Base-by-base conservation (phyloP, 2,888 invertebrate genomes). In the Macrophya annulata region DNA sequence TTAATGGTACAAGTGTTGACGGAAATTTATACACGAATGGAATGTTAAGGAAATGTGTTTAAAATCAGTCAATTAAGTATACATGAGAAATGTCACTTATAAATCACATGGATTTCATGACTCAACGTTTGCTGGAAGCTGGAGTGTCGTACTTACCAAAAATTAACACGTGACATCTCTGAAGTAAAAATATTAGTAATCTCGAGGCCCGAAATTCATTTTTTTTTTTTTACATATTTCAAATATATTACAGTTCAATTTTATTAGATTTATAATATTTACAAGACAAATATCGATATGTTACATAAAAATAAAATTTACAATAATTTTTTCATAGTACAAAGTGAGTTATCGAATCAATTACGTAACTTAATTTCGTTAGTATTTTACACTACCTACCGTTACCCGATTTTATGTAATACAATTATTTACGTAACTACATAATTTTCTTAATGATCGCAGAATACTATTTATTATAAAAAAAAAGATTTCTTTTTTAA, bases 231-330 rank as follows among this genome's bases (percentile, higher is more conserved):
- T 17, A 72, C 40, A 12, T 12, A 40, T 9, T n/a, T 17, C 43
- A 43, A 40, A 40, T 76, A 25, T 48, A 51, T 76, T 76, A 76
- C 76, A 76, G 76, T 48, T 12, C 59, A 79, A 55, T 59, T 79
- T 79, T 79, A 55, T 79, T 79, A 45, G 55, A 55, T 55, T n/a
- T n/a, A 55, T 55, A 79, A 48, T 79, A 79, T 77, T 79, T 59
- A 55, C 76, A 76, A 25, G 76, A 76, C 12, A 31, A 51, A 48
- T 45, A 76, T 45, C 76, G 45, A 45, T 45, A 79, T 79, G 79
- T 79, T 79, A 79, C 37, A 55, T 59, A 21, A 55, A 79, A 79
- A 79, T 79, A 79, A 79, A 79, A 59, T 55, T 15, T 55, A 79
- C 79, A 59, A 59, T 48, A 31, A 79, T 79, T 37, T 55, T 59